Base-by-base conservation (phyloP, 2,797 vertebrate species). In the Sebastes matsubarae region DNA sequence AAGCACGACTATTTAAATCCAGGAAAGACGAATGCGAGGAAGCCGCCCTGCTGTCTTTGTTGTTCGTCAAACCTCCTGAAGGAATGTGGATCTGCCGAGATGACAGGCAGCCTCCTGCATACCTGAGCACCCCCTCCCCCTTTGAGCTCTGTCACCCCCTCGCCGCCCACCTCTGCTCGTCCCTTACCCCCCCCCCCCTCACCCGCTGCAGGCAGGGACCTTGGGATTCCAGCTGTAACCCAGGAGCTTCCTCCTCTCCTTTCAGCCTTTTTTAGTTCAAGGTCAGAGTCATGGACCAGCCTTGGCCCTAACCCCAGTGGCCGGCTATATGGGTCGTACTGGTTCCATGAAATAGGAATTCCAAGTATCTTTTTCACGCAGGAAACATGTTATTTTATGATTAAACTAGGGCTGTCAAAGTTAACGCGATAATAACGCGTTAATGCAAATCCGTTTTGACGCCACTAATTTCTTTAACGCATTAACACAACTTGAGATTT, bases 221-320 rank as follows among this genome's bases (percentile, higher is more conserved):
- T 96, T 96, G 90, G 85, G 95, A 97, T 97, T 96, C 96, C 95
- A 93, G 91, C 94, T 91, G 91, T 93, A 88, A 92, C 94, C 94
- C 94, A 90, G 88, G 79, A 80, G 92, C 93, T 94, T 96, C 95
- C 96, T 96, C 85, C 89, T 93, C 91, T 90, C 85, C 90, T 94
- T 94, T 94, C 87, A 88, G 88, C 85, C 92, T 88, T 92, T 95
- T 95, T 95, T 95, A 96, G 94, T 95, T 92, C 93, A 95, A 93
- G 94, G 96, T 95, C 92, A 91, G 86, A 89, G 90, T 90, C 89
- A 73, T 22, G 58, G 83, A 85, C 84, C 81, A 73, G 84, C 84
- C 78, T 87, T 93, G 87, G 88, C 85, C 85, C 66, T 22, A 10
- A 79, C 84, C 77, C 80, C 61, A 64, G 54, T 84, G 87, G 72